Conservation (phyloP, 2,113 vertebrate species). For the Rhinoderma darwinii region DNA sequence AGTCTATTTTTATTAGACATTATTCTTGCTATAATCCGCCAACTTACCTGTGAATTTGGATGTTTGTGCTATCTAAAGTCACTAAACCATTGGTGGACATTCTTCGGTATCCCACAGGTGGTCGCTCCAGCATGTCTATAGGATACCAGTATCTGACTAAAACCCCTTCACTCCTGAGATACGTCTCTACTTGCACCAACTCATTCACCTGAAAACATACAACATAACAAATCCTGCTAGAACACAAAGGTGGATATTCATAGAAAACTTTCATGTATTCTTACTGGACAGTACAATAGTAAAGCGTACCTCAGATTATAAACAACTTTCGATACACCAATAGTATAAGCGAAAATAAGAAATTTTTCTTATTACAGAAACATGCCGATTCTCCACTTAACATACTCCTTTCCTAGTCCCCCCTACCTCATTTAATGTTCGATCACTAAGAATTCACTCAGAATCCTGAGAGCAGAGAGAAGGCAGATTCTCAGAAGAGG, state of each 20-base stretch:
- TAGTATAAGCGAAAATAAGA: too few species aligned
- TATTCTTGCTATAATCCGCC: background rate
- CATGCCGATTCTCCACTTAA: too few species aligned
- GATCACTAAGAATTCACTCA: too few species aligned
- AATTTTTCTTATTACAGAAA: too few species aligned
- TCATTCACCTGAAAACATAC: conserved; percentile 85
- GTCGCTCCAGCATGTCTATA: conserved; percentile 95
- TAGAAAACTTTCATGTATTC: too few species aligned
- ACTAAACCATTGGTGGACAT: conserved; percentile 94
- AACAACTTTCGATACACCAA: too few species aligned
- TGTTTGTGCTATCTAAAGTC: conserved; percentile 94
- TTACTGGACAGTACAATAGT: too few species aligned
- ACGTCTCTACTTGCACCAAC: conserved; percentile 95
- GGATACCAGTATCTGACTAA: conserved; percentile 98
- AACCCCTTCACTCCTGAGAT: conserved; percentile 93
- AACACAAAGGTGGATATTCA: background rate
- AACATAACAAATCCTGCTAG: background rate
- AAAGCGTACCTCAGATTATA: too few species aligned
- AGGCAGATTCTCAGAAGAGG: too few species aligned
- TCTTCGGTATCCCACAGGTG: conserved; percentile 90
- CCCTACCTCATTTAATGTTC: too few species aligned
- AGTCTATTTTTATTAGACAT: background rate
- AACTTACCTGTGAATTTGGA: conserved; percentile 93
- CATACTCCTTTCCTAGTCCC: too few species aligned
- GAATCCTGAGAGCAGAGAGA: too few species aligned